phyloP scores from a whole-genome alignment of 2,888 invertebrate species.

The Amphimallon solstitiale region DNA sequence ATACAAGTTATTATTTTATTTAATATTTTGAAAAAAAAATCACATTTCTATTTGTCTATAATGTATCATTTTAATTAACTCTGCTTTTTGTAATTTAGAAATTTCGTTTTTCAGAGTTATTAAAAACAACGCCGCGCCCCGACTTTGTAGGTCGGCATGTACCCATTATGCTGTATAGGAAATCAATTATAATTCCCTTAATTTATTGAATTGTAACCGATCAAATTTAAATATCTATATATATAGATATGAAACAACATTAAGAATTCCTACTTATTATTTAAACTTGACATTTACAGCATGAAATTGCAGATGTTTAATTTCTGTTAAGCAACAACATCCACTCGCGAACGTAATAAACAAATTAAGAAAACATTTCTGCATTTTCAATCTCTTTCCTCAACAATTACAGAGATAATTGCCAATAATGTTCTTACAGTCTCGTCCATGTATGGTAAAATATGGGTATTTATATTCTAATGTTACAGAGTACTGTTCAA shows the following conservation, averaged over 20 bases:
- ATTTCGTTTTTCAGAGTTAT: too few relatives aligned
- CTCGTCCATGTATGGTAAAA: neutral
- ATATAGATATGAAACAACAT: neutral
- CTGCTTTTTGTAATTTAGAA: too few relatives aligned
- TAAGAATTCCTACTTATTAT: neutral
- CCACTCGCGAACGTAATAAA: neutral
- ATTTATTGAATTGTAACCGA: neutral
- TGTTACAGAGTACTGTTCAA: neutral
- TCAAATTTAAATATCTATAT: neutral
- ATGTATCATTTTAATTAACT: too few relatives aligned
- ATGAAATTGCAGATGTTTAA: slow-evolving; percentile 3
- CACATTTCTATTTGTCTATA: too few relatives aligned
- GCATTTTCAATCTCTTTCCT: too few relatives aligned
- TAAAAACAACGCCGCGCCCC: too few relatives aligned
- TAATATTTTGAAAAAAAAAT: too few relatives aligned
- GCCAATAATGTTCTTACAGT: too few relatives aligned
- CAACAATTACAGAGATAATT: too few relatives aligned
- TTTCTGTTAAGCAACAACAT: slow-evolving; percentile 3
- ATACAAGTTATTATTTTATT: too few relatives aligned
- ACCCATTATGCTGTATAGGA: too few relatives aligned
- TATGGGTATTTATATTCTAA: neutral
- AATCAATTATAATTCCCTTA: neutral
- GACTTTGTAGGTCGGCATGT: too few relatives aligned
- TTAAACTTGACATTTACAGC: neutral
- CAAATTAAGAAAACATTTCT: neutral